Evolutionary conservation across 2,113 vertebrate species (phyloP), one percentile per base, ranked within the genome.

Genomic region (Podiceps cristatus): DNA sequence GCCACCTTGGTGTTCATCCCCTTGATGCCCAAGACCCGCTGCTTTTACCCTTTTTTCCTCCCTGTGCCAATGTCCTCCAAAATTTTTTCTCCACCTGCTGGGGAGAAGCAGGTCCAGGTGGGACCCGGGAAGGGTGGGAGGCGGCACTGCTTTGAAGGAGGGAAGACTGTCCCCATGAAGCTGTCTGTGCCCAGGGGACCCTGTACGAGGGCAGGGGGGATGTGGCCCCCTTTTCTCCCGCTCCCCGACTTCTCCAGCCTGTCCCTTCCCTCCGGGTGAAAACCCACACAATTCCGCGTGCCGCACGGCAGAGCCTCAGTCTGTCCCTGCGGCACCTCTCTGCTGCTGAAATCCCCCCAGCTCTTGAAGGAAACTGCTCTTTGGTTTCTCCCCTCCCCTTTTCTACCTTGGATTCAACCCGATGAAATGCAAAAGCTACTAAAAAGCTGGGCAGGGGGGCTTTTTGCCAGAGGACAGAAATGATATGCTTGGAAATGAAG

Each of bases 381-480:
- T 49, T 18, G 10, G 15, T 59, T 56, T 88, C 81, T 74, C 56
- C 87, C 88, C 90, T 96, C 86, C 93, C 72, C 62, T 88, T 45
- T 97, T 77, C 90, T 81, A 88, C 96, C 90, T 98, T 95, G 96
- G 88, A 75, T 92, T 95, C 86, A 93, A 55, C 40, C 56, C 40
- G 44, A 88, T 66, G 86, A 76, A 86, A 97, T 59, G 83, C 88
- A 97, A 87, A 93, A 96, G 74, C 91, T 63, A 14, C 97, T 97
- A 79, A 97, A 97, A 97, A 95, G 79, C 92, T 93, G 83, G 89
- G 9, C 0, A 0, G 8, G 19, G 24, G 25, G 88, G 96, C 69
- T 90, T 97, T 97, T 91, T 94, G 96, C 97, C 59, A 62, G 93
- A 97, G 96, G 96, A 94, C 93, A 95, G 94, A 90, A 93, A 91